Evolutionary conservation across 2,888 invertebrate species (phyloP).

Genomic region (Melolontha melolontha): DNA sequence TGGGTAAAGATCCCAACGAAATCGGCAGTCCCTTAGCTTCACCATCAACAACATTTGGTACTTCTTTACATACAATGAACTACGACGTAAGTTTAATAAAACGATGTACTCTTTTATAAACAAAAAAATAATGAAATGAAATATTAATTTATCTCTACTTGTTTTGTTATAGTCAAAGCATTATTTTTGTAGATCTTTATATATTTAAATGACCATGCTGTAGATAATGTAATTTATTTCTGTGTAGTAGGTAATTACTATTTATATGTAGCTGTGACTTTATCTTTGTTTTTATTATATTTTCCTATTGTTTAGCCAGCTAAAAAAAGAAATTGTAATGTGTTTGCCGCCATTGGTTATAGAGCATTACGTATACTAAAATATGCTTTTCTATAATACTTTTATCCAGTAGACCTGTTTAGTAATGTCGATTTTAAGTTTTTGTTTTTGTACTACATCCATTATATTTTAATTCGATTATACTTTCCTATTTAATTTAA

Average conservation of each 20-base stretch:
- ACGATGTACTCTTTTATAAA: slow-evolving; percentile 63
- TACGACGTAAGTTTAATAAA: slow-evolving; percentile 70
- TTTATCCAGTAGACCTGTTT: slow-evolving; percentile 42
- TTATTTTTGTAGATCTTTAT: slow-evolving; percentile 40
- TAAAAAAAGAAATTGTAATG: slow-evolving; percentile 7
- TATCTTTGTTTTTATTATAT: slow-evolving; percentile 1
- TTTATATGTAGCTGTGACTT: slow-evolving; percentile 17
- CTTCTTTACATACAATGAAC: slow-evolving; percentile 67
- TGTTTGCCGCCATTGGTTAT: slow-evolving; percentile 6
- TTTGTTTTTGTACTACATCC: neutral
- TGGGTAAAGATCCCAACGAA: slow-evolving; percentile 78
- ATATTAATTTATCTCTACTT: neutral
- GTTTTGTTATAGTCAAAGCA: slow-evolving; percentile 10
- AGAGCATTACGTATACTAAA: neutral
- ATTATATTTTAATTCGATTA: slow-evolving; percentile 11
- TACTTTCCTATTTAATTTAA: slow-evolving; percentile 49
- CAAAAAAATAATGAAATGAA: neutral
- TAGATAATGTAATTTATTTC: slow-evolving; percentile 26
- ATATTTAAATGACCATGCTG: slow-evolving; percentile 16
- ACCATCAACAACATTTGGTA: slow-evolving; percentile 54
- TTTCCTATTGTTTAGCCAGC: slow-evolving; percentile 11
- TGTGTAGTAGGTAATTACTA: slow-evolving; percentile 17
- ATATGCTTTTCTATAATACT: slow-evolving; percentile 7
- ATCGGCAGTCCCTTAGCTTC: slow-evolving; percentile 55
- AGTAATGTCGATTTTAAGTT: slow-evolving; percentile 30